Base-by-base conservation (phyloP, 2,888 invertebrate genomes). In the Tanypteryx hageni region DNA sequence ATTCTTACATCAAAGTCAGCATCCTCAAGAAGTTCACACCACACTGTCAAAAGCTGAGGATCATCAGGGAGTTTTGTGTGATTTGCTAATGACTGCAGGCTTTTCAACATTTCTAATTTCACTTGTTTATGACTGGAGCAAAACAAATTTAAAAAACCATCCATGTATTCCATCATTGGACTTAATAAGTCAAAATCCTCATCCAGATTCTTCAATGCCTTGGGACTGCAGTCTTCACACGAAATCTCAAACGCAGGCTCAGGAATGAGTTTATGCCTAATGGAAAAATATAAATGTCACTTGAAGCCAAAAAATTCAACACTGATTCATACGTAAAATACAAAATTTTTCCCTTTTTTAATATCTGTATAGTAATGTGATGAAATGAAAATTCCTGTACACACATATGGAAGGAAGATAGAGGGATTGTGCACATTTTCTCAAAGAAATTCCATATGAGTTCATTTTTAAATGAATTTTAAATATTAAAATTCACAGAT, bases 21-120 rank as follows among this genome's bases (percentile, higher is more conserved):
- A 93, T 96, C 95, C 58, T 94, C 94, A 59, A 95, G 94, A 44
- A 94, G 94, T 59, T 94, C 93, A 91, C 95, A 94, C 96, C 96
- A 96, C 68, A 94, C 93, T 92, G 94, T 94, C 0, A 95, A 94
- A 14, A 95, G 93, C 92, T 94, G 94, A 76, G 94, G 94, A 13
- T 94, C 94, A 93, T 95, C 95, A 93, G 96, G 96, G 59, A 94
- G 94, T 31, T 94, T 92, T 0, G 95, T 93, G 94, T 96, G 96
- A 93, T 95, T 95, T 4, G 95, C 95, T 89, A 96, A 94, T 86
- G 94, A 93, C n/a, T 95, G 94, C 82, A 96, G 94, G 92, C 94
- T 94, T 92, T 94, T 93, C 1, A 96, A 94, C 92, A 95, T 94
- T 22, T 94, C 92, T 18, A 94, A 93, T 92, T 95, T 95, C 59